Conservation (phyloP, 2,888 invertebrate species). For the Odontocolon sp. region DNA sequence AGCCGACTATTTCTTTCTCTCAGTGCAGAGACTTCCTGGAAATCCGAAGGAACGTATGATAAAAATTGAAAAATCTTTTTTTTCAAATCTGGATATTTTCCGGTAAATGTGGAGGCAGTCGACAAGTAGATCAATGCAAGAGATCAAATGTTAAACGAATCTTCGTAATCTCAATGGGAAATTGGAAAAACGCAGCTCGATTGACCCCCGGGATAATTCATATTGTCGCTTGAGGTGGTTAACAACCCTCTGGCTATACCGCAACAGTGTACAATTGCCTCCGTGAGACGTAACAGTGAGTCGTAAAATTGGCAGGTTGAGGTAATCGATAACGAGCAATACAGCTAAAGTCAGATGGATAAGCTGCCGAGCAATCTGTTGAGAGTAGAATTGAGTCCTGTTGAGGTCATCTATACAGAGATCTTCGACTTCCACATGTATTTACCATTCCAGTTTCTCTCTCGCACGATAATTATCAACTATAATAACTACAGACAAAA, state of each 20-base stretch:
- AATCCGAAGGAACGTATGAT: too few relatives aligned
- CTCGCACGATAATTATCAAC: conserved; percentile 28
- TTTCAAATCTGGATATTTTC: too few relatives aligned
- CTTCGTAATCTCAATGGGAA: conserved; percentile 1
- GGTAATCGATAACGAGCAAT: conserved; percentile 73
- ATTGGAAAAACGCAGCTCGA: conserved; percentile 50
- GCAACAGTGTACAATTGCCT: background rate
- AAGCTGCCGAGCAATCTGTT: conserved; percentile 72
- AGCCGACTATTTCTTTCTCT: too few relatives aligned
- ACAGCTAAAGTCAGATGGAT: background rate
- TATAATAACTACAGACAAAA: background rate
- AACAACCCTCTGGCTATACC: conserved; percentile 65
- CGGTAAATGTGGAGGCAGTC: too few relatives aligned
- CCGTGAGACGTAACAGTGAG: conserved; percentile 25
- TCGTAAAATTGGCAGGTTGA: conserved; percentile 73
- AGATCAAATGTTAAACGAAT: conserved; percentile 47
- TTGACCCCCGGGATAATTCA: conserved; percentile 63
- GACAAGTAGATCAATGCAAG: background rate
- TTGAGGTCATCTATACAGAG: conserved; percentile 74
- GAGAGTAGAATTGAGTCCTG: conserved; percentile 74
- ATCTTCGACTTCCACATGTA: conserved; percentile 65
- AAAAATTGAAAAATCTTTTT: too few relatives aligned
- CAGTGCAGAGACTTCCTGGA: too few relatives aligned
- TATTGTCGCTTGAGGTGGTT: conserved; percentile 65
- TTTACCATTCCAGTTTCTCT: conserved; percentile 35